Percentiles rank a stretch among this genome's conserved stretches.
Conservation (phyloP, 2,113 vertebrate genomes). For the Lipotes vexillifer region DNA sequence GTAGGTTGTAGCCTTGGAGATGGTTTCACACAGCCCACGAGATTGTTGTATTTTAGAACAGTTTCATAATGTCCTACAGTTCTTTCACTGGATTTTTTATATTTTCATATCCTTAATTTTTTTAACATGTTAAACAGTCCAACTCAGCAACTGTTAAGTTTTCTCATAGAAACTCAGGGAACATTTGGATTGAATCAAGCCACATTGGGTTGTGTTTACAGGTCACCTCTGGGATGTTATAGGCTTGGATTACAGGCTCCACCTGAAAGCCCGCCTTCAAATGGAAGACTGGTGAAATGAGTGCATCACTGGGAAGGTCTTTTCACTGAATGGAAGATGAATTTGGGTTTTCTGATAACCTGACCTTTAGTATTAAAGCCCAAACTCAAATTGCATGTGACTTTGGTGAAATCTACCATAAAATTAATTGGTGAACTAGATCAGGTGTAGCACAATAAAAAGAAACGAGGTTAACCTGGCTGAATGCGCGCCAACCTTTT, state of each 20-base stretch:
- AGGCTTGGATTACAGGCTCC: background rate
- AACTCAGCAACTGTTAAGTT: background rate
- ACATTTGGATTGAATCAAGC: background rate
- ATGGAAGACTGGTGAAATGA: background rate
- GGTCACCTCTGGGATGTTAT: background rate
- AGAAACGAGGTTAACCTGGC: background rate
- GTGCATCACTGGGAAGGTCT: background rate
- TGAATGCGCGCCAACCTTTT: fast-evolving
- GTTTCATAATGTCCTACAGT: background rate
- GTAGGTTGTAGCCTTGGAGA: slow-evolving; percentile 42
- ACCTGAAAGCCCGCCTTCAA: background rate
- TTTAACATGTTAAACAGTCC: background rate
- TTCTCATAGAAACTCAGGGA: background rate
- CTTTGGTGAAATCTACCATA: background rate
- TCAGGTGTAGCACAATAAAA: no score
- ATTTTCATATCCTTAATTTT: background rate
- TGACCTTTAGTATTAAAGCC: background rate
- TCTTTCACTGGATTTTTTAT: background rate
- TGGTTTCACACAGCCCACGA: background rate
- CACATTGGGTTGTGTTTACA: background rate
- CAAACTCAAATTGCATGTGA: background rate
- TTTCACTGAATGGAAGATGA: background rate
- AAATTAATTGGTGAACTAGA: background rate
- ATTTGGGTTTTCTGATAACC: background rate
- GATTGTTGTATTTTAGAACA: background rate